Percentiles rank a stretch among this genome's conserved stretches.
phyloP scores from a whole-genome alignment of 2,888 invertebrate genomes.

The Alviniconcha strummeri region DNA sequence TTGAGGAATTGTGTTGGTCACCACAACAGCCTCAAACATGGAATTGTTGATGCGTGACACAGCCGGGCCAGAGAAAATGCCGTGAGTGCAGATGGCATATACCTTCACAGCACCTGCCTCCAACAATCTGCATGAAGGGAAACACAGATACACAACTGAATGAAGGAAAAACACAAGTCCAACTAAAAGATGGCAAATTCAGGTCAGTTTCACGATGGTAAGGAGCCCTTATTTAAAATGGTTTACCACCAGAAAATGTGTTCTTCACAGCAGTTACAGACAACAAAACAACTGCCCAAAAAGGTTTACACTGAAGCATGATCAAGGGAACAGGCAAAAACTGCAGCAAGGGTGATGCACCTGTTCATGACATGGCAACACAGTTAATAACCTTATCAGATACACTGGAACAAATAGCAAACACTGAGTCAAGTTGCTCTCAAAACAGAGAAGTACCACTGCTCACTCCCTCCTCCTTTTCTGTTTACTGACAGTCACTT shows the following conservation, averaged over 20 bases:
- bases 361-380: too few relatives aligned
- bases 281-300: not conserved
- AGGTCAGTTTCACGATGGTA: too few relatives aligned
- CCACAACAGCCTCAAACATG: constrained; percentile 94
- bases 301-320: too few relatives aligned
- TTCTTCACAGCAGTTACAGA: not conserved
- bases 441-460: too few relatives aligned
- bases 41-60: constrained; percentile 94
- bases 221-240: not conserved
- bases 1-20: constrained; percentile 97
- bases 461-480: too few relatives aligned
- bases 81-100: constrained; percentile 95
- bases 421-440: too few relatives aligned
- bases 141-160: not conserved
- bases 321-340: too few relatives aligned
- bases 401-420: too few relatives aligned
- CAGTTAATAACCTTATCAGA: too few relatives aligned
- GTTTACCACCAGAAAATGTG: not conserved
- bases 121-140: constrained; percentile 77
- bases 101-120: constrained; percentile 91
- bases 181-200: too few relatives aligned
- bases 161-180: not conserved
- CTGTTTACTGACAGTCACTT: too few relatives aligned
- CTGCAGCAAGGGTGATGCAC: too few relatives aligned
- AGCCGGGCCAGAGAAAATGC: constrained; percentile 96